A percentile compares a stretch with the other conserved stretches of the same genome.
phyloP scores from a whole-genome alignment of 2,113 vertebrate species.

The Bucco capensis region DNA sequence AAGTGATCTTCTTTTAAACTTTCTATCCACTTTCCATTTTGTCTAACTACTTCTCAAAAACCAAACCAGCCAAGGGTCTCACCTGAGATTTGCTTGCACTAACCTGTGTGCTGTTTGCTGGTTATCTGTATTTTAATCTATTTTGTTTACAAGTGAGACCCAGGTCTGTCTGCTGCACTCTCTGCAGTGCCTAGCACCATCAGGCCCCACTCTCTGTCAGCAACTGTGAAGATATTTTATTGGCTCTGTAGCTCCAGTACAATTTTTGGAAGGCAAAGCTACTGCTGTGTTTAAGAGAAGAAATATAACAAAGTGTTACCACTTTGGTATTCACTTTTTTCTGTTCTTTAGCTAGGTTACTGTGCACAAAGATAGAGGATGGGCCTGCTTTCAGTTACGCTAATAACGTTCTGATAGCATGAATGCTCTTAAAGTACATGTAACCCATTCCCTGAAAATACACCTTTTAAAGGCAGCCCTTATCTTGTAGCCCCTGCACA shows the following conservation, averaged over 20 bases:
- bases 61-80: neutral
- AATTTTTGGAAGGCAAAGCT: neutral
- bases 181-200: neutral
- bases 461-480: neutral
- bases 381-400: neutral
- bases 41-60: neutral
- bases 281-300: neutral
- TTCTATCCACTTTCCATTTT: neutral
- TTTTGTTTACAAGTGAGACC: neutral
- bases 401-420: neutral
- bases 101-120: neutral
- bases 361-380: neutral
- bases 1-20: neutral
- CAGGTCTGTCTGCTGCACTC: neutral
- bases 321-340: neutral
- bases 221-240: neutral
- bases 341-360: neutral
- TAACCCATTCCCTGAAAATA: neutral
- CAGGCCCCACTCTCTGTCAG: neutral
- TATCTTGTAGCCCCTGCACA: neutral
- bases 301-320: neutral
- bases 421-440: neutral
- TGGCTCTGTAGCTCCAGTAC: neutral
- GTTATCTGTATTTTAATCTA: neutral
- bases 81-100: neutral